phyloP scores from a whole-genome alignment of 1,140 invertebrate species.

The Aphidius ervi region DNA sequence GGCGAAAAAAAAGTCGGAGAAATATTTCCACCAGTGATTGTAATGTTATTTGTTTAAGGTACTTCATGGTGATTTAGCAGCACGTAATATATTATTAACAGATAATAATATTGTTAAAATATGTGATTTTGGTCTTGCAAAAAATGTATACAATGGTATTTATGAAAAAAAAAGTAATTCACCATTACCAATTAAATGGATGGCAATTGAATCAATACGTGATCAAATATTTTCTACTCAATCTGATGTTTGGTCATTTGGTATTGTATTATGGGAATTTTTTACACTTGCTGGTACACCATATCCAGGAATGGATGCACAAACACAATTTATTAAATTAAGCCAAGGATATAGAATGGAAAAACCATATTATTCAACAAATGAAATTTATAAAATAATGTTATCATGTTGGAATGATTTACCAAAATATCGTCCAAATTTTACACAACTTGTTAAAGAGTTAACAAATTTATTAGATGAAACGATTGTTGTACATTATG shows the following conservation, averaged over 20 bases:
- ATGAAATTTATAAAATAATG: constrained; percentile 79
- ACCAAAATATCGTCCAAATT: constrained; percentile 72
- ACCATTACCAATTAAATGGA: constrained; percentile 78
- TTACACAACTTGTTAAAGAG: constrained; percentile 67
- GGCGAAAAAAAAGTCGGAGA: not conserved
- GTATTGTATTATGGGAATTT: constrained; percentile 91
- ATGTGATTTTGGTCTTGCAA: constrained; percentile 94
- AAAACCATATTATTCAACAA: constrained; percentile 72
- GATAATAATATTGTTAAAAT: constrained; percentile 90
- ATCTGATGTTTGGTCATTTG: constrained; percentile 91
- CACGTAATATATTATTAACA: constrained; percentile 90
- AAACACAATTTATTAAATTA: constrained; percentile 69
- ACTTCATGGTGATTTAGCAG: constrained; percentile 93
- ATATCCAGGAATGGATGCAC: constrained; percentile 77
- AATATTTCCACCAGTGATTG: not conserved
- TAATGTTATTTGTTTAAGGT: constrained; percentile 53
- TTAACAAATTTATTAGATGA: constrained; percentile 78
- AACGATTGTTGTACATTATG: constrained; percentile 77
- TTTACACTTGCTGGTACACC: constrained; percentile 86
- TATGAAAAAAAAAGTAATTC: constrained; percentile 86
- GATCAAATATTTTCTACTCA: constrained; percentile 80
- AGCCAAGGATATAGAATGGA: constrained; percentile 84
- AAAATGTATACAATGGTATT: constrained; percentile 89
- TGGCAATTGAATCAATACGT: constrained; percentile 76
- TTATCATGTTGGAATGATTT: constrained; percentile 77